Evolutionary conservation across 2,797 vertebrate species (phyloP), one percentile per base, ranked within the genome.

Genomic region (Syngnathus rostellatus): DNA sequence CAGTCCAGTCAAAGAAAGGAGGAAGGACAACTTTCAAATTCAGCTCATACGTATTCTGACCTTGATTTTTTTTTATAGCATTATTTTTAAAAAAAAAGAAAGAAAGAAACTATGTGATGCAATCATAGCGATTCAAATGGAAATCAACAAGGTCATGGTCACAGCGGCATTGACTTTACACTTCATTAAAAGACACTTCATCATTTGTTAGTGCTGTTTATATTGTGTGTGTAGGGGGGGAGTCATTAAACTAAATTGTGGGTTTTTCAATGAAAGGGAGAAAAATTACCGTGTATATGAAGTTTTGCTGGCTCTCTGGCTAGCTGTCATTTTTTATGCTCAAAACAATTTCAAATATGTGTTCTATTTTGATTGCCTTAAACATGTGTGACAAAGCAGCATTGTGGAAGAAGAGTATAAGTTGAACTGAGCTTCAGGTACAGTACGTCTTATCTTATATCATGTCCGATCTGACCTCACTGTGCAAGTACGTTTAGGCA

Each of bases 41-140:
- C 77, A 82, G 80, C 68, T 70, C 51, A 84, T 83, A 86, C 81
- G 54, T 76, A 79, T 87, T 84, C 81, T 85, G 77, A 88, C 83
- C 87, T 88, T 89, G 81, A 69, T 68, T 64, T 72, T 75, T 69
- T 31, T 31, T 31, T 31, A 4, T 31, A 31, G 31, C 31, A 31
- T 31, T 31, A 31, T 31, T 31, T 31, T 25, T 2, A 1, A 1
- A 25, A 60, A 23, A 23, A 23, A 8, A 9, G 1, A 53, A 3
- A 63, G 64, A 72, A 40, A 76, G 64, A 82, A 74, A 77, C 76
- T 72, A 73, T 81, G 70, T 79, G 83, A 84, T 77, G 83, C 78
- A 82, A 85, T 85, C 76, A 83, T 79, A 87, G 68, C 61, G 75
- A 87, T 89, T 89, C 86, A 88, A 85, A 88, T 87, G 79, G 78